These are phyloP conservation scores for Geopemphigus sp. DNA, from an alignment of 1,140 invertebrate genomes.

Conservation along the genomic window DNA sequence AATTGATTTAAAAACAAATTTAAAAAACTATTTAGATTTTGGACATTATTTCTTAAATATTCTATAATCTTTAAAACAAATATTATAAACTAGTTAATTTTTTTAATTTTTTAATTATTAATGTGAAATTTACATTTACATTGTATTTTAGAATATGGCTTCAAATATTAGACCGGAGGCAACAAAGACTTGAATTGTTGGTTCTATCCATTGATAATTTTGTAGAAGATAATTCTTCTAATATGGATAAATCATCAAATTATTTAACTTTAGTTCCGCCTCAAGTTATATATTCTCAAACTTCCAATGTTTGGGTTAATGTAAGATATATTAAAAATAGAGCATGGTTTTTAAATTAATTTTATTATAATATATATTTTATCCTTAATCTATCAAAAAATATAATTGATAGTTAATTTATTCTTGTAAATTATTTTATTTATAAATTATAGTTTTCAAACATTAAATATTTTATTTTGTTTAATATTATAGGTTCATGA, in stretches of 20 bases:
- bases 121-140: not conserved
- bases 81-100: too few relatives aligned
- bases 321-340: conserved; percentile 51
- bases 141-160: conserved; percentile 76
- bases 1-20: not conserved
- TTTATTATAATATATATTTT: too few relatives aligned
- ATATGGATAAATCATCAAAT: conserved; percentile 51
- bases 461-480: not conserved
- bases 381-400: too few relatives aligned
- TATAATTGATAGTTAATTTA: too few relatives aligned
- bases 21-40: not conserved
- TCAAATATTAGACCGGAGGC: conserved; percentile 79
- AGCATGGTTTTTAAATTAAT: too few relatives aligned
- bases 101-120: too few relatives aligned
- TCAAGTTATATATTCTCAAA: conserved; percentile 71
- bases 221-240: conserved; percentile 62
- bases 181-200: conserved; percentile 75
- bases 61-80: too few relatives aligned
- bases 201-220: conserved; percentile 73
- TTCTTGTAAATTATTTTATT: too few relatives aligned
- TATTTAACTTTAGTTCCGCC: conserved; percentile 55
- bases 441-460: not conserved
- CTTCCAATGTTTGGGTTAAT: conserved; percentile 82
- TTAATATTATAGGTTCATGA: conserved; percentile 68
- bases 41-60: too few relatives aligned